Base-by-base conservation (phyloP, 2,797 vertebrate species). In the Calcarius lapponicus region DNA sequence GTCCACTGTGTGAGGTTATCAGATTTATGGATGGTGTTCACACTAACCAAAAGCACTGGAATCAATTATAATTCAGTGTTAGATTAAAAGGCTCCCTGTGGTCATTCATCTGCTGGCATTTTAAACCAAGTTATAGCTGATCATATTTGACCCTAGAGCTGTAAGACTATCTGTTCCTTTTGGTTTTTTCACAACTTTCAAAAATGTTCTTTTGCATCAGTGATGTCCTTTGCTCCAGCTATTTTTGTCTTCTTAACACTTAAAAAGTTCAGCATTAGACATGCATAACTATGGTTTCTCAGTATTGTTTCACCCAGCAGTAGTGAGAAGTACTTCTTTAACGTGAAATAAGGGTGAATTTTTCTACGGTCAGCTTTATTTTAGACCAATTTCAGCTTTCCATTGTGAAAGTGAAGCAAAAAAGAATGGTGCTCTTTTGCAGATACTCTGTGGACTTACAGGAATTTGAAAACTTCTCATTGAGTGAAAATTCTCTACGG, bases 381-480 rank as follows among this genome's bases (percentile, higher is more conserved):
- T 94, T 79, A 57, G 20, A 43, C 42, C 1, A 0, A 53, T 67
- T 88, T 86, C 42, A 85, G 25, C 51, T 69, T 84, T 58, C 57
- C 48, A 29, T 67, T 95, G 25, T 71, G 54, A 58, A 94, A 74
- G 43, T 60, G 40, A 88, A 81, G 32, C 31, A 50, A 78, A 80
- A 36, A 75, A 80, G 34, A 90, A 61, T 67, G 6, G 57, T 43
- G 12, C 78, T 88, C 18, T 85, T 92, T 71, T 89, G 42, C 34
- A 76, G 53, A 87, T 89, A 65, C 71, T 74, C 61, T 54, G 42
- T 1, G 3, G 67, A 78, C 69, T 76, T 93, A 50, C 57, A 94
- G 67, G 86, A 89, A 92, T 95, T 90, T 86, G 80, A 71, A 92
- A 93, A 80, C 71, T 88, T 47, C 53, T 94, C 48, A 80, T 11